Evolutionary conservation across 2,888 invertebrate genomes (phyloP), one percentile per base, ranked within the genome.

Genomic region (Philereme transversata): DNA sequence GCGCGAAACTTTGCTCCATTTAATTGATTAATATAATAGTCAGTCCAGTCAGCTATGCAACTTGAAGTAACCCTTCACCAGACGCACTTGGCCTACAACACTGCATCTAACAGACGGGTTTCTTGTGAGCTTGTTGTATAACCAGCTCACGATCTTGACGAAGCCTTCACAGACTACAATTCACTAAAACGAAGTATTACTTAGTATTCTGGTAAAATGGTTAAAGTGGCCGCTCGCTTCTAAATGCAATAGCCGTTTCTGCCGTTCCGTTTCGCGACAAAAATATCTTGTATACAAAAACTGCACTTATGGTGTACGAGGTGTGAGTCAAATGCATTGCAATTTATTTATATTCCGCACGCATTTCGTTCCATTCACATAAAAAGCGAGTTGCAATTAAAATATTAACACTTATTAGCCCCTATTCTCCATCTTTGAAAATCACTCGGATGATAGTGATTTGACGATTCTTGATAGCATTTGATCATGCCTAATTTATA

Each of bases 281-380:
- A 74, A 74, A 70, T 69, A 68, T 65, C 67, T 58, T 70, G 67
- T 51, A 56, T 72, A 72, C 75, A 76, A 72, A 68, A 71, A 74
- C 71, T 69, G 68, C 64, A 67, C 58, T 60, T 53, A 63, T 69
- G 64, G 59, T 53, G 62, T 56, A 43, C 76, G 51, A 49, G 45
- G 59, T 65, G 69, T 75, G 73, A 73, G 66, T 73, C 72, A 73
- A 72, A 71, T 67, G 70, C 68, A 70, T 74, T 65, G 69, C 68
- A 68, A 74, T 79, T 75, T 81, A 82, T 83, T 83, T 79, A 78
- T 83, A 83, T 82, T 81, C 81, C 57, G 52, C 62, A 69, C 71
- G 73, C 78, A 58, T 71, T 68, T 67, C 69, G 62, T 66, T 62
- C 64, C 60, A 55, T 49, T 53, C 58, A 70, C 65, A 69, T 68